phyloP scores from a whole-genome alignment of 2,113 vertebrate genomes.

The Albula goreensis region DNA sequence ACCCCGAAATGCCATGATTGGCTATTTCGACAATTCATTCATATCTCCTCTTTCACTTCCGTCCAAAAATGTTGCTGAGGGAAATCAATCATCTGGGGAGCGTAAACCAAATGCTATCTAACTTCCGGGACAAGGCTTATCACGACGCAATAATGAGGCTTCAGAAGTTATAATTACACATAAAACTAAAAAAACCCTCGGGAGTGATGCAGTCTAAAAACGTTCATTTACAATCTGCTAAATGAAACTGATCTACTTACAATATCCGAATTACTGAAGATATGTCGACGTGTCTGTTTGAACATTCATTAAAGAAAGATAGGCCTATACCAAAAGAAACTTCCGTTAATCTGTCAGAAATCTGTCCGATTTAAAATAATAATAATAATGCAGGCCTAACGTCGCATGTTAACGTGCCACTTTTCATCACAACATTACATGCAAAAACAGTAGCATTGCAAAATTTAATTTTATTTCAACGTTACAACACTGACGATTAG shows the following conservation, averaged over 20 bases:
- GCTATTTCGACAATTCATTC: background rate
- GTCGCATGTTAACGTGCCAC: background rate
- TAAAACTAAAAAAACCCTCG: background rate
- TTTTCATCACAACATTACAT: background rate
- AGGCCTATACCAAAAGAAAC: too few relatives aligned
- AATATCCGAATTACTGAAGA: background rate
- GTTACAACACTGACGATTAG: background rate
- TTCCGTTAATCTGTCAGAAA: too few relatives aligned
- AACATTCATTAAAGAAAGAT: background rate
- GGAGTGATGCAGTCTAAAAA: background rate
- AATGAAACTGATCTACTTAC: background rate
- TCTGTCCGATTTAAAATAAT: too few relatives aligned
- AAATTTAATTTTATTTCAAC: background rate
- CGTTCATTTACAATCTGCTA: background rate
- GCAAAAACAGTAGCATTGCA: background rate
- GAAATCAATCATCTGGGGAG: background rate
- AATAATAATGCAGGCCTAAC: background rate
- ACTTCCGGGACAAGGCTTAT: slow-evolving; percentile 30
- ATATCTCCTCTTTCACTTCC: background rate
- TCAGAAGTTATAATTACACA: slow-evolving; percentile 45
- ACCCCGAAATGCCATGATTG: background rate
- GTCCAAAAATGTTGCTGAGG: background rate
- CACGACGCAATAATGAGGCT: slow-evolving; percentile 42
- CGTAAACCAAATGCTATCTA: background rate
- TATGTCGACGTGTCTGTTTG: background rate